phyloP scores from a whole-genome alignment of 2,113 vertebrate genomes.

The Sciurus niger region DNA sequence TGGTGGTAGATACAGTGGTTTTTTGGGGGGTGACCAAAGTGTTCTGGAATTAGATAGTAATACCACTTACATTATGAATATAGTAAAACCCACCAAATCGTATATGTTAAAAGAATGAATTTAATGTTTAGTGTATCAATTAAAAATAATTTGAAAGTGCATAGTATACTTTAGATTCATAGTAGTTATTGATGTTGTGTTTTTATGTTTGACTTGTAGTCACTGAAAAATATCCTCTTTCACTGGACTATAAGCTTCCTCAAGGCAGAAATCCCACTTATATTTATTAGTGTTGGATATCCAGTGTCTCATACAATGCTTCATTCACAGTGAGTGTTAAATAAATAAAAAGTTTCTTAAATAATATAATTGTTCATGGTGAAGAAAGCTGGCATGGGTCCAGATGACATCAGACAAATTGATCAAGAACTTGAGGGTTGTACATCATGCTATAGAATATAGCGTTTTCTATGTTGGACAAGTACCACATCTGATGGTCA shows the following conservation, averaged over 20 bases:
- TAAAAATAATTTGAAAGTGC: too few species aligned
- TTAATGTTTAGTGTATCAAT: too few species aligned
- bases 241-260: too few species aligned
- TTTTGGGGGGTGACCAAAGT: too few species aligned
- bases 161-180: neutral
- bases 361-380: neutral
- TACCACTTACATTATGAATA: too few species aligned
- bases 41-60: too few species aligned
- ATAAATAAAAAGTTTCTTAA: neutral
- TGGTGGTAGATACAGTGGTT: too few species aligned
- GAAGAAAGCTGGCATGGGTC: neutral
- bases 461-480: neutral
- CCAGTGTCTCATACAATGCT: neutral
- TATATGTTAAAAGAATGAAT: too few species aligned
- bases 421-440: neutral
- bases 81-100: too few species aligned
- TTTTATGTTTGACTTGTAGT: neutral
- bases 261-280: neutral
- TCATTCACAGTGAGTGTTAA: neutral
- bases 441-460: neutral
- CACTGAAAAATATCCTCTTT: neutral
- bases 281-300: neutral
- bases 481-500: neutral
- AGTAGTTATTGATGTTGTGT: neutral
- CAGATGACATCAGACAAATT: neutral